A percentile compares a stretch with the other conserved stretches of the same genome.
phyloP scores from a whole-genome alignment of 2,888 invertebrate genomes.

The Tipula confusa region DNA sequence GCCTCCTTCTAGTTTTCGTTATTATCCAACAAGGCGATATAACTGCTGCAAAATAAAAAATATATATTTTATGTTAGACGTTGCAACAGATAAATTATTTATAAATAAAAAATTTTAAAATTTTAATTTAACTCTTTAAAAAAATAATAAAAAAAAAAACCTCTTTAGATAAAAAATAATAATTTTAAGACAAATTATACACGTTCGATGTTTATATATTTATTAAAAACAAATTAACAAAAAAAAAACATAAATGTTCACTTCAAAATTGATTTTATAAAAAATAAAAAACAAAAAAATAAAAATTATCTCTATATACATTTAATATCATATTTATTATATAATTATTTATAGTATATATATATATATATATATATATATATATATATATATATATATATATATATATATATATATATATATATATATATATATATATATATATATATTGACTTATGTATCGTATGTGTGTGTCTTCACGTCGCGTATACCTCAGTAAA shows the following conservation, averaged over 20 bases:
- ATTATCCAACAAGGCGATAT: not conserved
- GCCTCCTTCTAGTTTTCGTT: not conserved
- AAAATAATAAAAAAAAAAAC: too few relatives aligned
- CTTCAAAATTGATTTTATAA: constrained; percentile 26
- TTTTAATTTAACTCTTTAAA: not conserved
- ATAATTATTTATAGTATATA: constrained; percentile 25
- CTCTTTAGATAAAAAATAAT: constrained; percentile 32
- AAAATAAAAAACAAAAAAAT: constrained; percentile 26
- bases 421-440: not conserved
- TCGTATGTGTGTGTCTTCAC: constrained; percentile 51
- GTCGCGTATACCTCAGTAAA: constrained; percentile 56
- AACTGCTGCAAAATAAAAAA: constrained; percentile 31
- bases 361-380: constrained; percentile 31
- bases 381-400: constrained; percentile 32
- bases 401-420: constrained; percentile 30
- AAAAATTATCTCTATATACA: constrained; percentile 34
- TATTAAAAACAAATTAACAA: constrained; percentile 4
- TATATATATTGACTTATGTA: constrained; percentile 37
- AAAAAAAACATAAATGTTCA: constrained; percentile 28
- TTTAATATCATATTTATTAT: constrained; percentile 32
- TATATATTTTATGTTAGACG: constrained; percentile 38
- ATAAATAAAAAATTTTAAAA: constrained; percentile 13
- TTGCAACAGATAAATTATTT: constrained; percentile 31
- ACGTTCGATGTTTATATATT: constrained; percentile 27
- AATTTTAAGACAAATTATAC: constrained; percentile 34